Conservation (phyloP, 2,797 vertebrate species). For the Helicolenus hilgendorfi region DNA sequence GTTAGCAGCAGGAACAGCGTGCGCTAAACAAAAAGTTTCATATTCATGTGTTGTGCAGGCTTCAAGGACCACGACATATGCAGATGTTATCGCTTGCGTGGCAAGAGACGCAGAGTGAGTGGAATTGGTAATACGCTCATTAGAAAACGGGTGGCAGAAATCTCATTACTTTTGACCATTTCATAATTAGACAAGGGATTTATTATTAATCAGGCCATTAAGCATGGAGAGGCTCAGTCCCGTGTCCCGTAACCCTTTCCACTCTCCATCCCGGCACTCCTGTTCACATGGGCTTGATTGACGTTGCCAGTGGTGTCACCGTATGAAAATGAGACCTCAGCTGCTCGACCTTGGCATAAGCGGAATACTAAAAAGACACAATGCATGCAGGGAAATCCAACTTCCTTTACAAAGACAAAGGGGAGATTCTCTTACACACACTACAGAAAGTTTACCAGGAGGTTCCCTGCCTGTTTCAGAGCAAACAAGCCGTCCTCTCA, state of each 20-base stretch:
- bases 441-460: slow-evolving; percentile 5
- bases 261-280: slow-evolving; percentile 8
- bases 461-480: slow-evolving; percentile 9
- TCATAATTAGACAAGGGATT: slow-evolving; percentile 78
- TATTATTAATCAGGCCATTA: slow-evolving; percentile 82
- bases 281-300: slow-evolving; percentile 67
- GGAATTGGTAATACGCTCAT: slow-evolving; percentile 68
- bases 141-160: slow-evolving; percentile 70
- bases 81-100: slow-evolving; percentile 55
- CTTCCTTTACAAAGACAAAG: background rate
- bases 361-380: slow-evolving; percentile 59
- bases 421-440: background rate
- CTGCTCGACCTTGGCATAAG: slow-evolving; percentile 52
- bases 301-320: slow-evolving; percentile 56
- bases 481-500: background rate
- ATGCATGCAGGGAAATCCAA: slow-evolving; percentile 22
- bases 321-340: slow-evolving; percentile 67
- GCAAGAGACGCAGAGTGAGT: slow-evolving; percentile 28
- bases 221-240: slow-evolving; percentile 46
- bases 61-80: slow-evolving; percentile 36
- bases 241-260: slow-evolving; percentile 30
- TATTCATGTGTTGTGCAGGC: slow-evolving; percentile 49
- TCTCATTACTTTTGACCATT: slow-evolving; percentile 80
- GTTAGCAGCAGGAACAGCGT: slow-evolving; percentile 30
- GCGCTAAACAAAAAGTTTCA: slow-evolving; percentile 52